Evolutionary conservation across 2,797 vertebrate species (phyloP).

Genomic region (Octomys mimax): DNA sequence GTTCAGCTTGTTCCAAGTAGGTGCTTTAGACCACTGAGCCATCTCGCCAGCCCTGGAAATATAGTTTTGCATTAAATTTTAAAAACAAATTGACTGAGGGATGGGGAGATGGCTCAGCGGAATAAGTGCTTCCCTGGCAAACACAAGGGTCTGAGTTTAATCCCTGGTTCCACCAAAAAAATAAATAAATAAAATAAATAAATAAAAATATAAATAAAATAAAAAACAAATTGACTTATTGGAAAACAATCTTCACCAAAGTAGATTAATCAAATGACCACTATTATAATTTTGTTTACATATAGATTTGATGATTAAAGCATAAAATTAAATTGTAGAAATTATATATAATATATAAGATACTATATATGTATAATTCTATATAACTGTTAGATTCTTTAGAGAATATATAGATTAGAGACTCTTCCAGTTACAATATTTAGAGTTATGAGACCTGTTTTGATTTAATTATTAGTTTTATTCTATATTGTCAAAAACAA

Average conservation of each 20-base stretch:
- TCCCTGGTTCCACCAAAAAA: too few relatives aligned
- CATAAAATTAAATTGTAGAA: neutral
- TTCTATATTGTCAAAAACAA: neutral
- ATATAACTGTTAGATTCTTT: too few relatives aligned
- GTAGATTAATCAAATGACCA: neutral
- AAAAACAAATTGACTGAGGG: neutral
- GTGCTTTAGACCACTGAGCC: too few relatives aligned
- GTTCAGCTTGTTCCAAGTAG: too few relatives aligned
- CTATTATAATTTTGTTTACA: neutral
- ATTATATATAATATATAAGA: neutral
- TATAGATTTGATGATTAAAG: neutral
- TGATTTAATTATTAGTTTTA: constrained; percentile 13
- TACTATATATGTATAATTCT: too few relatives aligned
- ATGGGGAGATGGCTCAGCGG: too few relatives aligned
- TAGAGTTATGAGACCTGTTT: neutral
- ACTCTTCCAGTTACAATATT: neutral
- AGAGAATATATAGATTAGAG: neutral
- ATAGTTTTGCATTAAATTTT: neutral
- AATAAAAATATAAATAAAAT: neutral
- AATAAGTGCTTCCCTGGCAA: too few relatives aligned
- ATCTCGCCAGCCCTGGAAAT: too few relatives aligned
- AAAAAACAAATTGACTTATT: constrained; percentile 1
- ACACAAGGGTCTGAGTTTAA: too few relatives aligned
- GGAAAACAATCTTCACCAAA: neutral
- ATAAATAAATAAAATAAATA: too few relatives aligned